These are phyloP conservation scores for Barypeithes pellucidus DNA, from an alignment of 2,888 invertebrate species.

Conservation along the genomic window DNA sequence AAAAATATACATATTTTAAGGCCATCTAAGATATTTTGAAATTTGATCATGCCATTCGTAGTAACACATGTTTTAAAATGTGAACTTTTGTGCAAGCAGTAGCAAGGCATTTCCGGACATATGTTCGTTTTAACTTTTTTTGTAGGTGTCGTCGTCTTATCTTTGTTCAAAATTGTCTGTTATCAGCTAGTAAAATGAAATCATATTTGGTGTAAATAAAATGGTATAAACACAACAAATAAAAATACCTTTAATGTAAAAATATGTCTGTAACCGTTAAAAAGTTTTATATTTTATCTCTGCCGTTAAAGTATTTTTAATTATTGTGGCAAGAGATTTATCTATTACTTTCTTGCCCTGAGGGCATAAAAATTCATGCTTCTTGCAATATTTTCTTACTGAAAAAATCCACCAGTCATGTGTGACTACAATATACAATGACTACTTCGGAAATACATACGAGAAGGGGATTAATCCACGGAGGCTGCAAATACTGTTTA, in stretches of 20 bases:
- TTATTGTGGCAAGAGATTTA: too few relatives aligned
- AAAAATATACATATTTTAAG: constrained; percentile 2
- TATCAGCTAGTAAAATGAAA: constrained; percentile 16
- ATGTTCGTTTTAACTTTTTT: constrained; percentile 25
- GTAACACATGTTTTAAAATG: constrained; percentile 14
- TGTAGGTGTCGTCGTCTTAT: constrained; percentile 8
- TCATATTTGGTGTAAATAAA: constrained; percentile 17
- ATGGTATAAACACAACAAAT: background rate
- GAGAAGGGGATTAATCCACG: too few relatives aligned
- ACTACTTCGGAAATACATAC: too few relatives aligned
- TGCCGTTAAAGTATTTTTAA: too few relatives aligned
- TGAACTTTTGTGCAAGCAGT: constrained; percentile 14
- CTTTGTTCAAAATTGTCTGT: constrained; percentile 19
- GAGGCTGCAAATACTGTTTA: too few relatives aligned
- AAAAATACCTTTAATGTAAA: background rate
- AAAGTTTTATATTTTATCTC: too few relatives aligned
- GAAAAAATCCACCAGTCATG: too few relatives aligned
- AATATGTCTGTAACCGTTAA: too few relatives aligned
- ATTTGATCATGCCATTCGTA: background rate
- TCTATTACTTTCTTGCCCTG: too few relatives aligned
- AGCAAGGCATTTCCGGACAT: constrained; percentile 25
- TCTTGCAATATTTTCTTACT: too few relatives aligned
- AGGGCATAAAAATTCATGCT: too few relatives aligned
- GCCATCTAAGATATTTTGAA: background rate
- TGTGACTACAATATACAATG: too few relatives aligned